A percentile compares a stretch with the other conserved stretches of the same genome.
phyloP scores from a whole-genome alignment of 2,888 invertebrate genomes.

The Panopea generosa region DNA sequence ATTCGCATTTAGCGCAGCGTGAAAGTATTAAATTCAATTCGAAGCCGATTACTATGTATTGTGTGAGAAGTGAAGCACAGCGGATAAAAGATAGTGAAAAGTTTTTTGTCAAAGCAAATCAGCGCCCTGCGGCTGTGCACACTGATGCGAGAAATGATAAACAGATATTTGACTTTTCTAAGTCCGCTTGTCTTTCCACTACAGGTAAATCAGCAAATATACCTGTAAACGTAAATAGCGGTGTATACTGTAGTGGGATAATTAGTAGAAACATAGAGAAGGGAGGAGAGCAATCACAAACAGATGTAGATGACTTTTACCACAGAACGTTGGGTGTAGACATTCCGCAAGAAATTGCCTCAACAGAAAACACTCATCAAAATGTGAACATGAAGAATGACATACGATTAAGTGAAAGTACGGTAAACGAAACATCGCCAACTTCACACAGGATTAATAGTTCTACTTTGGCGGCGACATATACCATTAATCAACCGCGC shows the following conservation, averaged over 20 bases:
- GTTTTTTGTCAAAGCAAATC: conserved; percentile 45
- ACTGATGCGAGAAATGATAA: conserved; percentile 47
- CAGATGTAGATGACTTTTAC: conserved; percentile 48
- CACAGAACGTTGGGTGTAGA: conserved; percentile 33
- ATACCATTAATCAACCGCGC: conserved; percentile 24
- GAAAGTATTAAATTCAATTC: conserved; percentile 18
- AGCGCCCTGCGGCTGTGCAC: conserved; percentile 29
- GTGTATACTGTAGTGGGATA: not conserved
- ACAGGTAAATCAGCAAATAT: not conserved
- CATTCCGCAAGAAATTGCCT: conserved; percentile 27
- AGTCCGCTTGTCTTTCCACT: conserved; percentile 6
- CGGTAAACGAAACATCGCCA: conserved; percentile 2
- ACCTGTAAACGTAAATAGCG: conserved; percentile 3
- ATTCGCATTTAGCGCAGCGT: conserved; percentile 17
- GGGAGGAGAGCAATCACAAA: conserved; percentile 24
- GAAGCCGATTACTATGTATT: conserved; percentile 38
- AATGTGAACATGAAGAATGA: conserved; percentile 46
- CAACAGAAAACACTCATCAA: conserved; percentile 33
- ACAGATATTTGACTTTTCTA: conserved; percentile 29
- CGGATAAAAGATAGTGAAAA: conserved; percentile 29
- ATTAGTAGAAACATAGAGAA: not conserved
- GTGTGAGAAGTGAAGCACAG: conserved; percentile 37
- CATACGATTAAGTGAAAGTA: conserved; percentile 26
- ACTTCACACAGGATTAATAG: conserved; percentile 26
- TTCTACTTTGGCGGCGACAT: conserved; percentile 12